Conservation (phyloP, 2,888 invertebrate genomes). For the Melanostoma mellinum region DNA sequence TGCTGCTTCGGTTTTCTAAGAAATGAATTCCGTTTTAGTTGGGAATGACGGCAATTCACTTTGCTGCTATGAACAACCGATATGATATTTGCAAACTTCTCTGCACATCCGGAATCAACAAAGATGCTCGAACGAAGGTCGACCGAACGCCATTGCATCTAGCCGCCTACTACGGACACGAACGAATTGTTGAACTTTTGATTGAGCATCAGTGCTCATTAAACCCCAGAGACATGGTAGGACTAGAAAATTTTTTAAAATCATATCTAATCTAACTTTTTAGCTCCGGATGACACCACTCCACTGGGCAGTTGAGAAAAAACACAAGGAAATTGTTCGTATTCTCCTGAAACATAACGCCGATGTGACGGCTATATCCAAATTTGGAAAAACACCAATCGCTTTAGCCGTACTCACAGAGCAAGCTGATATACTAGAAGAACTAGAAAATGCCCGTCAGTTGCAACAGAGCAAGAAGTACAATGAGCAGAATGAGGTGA, state of each 20-base stretch:
- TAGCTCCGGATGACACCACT: constrained; percentile 94
- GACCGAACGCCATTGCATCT: constrained; percentile 95
- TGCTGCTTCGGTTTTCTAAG: not conserved
- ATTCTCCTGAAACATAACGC: constrained; percentile 89
- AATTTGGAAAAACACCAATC: constrained; percentile 88
- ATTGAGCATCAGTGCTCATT: constrained; percentile 88
- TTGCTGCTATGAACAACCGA: constrained; percentile 92
- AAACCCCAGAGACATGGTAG: constrained; percentile 90
- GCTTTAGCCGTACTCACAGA: constrained; percentile 87
- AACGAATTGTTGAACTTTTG: constrained; percentile 87
- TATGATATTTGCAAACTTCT: constrained; percentile 90
- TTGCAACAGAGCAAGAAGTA: constrained; percentile 78
- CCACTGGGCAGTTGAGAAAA: constrained; percentile 96
- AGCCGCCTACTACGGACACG: constrained; percentile 92
- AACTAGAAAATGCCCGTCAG: constrained; percentile 83
- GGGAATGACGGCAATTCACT: constrained; percentile 94
- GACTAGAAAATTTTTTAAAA: constrained; percentile 27
- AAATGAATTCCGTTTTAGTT: constrained; percentile 83
- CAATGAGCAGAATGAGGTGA: constrained; percentile 79
- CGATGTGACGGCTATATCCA: constrained; percentile 86
- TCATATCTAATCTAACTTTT: constrained; percentile 56
- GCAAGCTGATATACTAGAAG: constrained; percentile 84
- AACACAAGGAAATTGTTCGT: constrained; percentile 87
- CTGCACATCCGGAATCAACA: constrained; percentile 92
- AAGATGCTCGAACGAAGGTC: constrained; percentile 95